These are phyloP conservation scores for Epinotia bilunana DNA, from an alignment of 2,888 invertebrate species.

Conservation along the genomic window DNA sequence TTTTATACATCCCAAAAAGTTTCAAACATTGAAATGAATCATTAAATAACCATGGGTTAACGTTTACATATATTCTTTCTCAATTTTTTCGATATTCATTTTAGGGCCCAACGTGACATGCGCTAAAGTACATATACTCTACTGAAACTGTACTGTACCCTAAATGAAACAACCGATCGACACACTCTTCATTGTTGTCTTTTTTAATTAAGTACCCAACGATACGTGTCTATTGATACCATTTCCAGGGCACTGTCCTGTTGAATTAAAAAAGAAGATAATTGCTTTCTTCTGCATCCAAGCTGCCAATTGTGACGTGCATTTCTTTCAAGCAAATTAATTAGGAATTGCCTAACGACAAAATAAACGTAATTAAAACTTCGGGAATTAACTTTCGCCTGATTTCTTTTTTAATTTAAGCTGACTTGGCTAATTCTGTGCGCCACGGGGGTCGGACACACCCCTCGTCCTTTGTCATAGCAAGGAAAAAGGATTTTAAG, in stretches of 20 bases:
- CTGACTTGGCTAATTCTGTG: conserved; percentile 77
- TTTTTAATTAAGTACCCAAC: neutral
- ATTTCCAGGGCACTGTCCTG: neutral
- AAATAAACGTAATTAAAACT: conserved; percentile 85
- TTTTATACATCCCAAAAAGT: too few relatives aligned
- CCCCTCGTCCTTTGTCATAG: conserved; percentile 75
- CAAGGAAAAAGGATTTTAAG: conserved; percentile 58
- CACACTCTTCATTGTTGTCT: neutral
- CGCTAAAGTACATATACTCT: neutral
- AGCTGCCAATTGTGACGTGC: conserved; percentile 38
- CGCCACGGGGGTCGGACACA: conserved; percentile 79
- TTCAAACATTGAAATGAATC: too few relatives aligned
- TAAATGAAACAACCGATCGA: neutral
- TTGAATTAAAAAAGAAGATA: conserved; percentile 26
- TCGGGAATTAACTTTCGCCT: conserved; percentile 77
- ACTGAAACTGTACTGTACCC: too few relatives aligned
- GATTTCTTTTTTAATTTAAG: conserved; percentile 83
- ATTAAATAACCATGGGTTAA: too few relatives aligned
- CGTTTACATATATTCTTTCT: too few relatives aligned
- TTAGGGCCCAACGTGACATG: neutral
- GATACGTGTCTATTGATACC: conserved; percentile 5
- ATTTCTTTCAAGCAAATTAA: conserved; percentile 72
- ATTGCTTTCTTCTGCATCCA: conserved; percentile 30
- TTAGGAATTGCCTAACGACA: conserved; percentile 72
- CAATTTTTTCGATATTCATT: too few relatives aligned